These are phyloP conservation scores for Myrmophylax atrothorax DNA, from an alignment of 2,113 vertebrate genomes.

Conservation along the genomic window DNA sequence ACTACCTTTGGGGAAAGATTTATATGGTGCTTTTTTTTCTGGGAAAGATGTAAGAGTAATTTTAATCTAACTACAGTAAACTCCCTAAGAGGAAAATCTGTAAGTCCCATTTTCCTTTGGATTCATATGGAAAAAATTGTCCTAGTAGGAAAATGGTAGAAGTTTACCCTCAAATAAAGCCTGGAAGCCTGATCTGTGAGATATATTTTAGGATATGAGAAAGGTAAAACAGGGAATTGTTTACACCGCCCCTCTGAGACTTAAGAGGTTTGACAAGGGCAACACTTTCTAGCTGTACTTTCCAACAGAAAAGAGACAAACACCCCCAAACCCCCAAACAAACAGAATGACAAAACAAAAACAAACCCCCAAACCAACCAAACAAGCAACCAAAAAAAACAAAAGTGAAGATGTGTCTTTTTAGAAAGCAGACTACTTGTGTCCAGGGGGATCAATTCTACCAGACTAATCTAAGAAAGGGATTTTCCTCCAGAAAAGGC, in stretches of 20 bases:
- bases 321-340: no score
- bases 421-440: not conserved
- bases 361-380: not conserved
- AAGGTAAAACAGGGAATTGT: not conserved
- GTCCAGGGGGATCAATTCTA: not conserved
- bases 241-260: not conserved
- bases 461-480: not conserved
- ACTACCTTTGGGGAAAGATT: not conserved
- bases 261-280: not conserved
- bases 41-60: not conserved
- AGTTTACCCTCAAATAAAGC: not conserved
- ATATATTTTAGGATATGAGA: not conserved
- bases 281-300: not conserved
- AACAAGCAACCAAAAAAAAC: not conserved
- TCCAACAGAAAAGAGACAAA: not conserved
- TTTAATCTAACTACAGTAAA: not conserved
- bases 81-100: not conserved
- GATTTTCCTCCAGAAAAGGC: not conserved
- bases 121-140: not conserved
- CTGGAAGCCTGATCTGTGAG: not conserved
- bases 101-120: not conserved
- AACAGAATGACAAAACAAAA: not conserved
- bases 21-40: not conserved
- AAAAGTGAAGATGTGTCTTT: not conserved
- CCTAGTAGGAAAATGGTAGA: not conserved